phyloP scores from a whole-genome alignment of 2,113 vertebrate species.

The Sebastes fasciatus region DNA sequence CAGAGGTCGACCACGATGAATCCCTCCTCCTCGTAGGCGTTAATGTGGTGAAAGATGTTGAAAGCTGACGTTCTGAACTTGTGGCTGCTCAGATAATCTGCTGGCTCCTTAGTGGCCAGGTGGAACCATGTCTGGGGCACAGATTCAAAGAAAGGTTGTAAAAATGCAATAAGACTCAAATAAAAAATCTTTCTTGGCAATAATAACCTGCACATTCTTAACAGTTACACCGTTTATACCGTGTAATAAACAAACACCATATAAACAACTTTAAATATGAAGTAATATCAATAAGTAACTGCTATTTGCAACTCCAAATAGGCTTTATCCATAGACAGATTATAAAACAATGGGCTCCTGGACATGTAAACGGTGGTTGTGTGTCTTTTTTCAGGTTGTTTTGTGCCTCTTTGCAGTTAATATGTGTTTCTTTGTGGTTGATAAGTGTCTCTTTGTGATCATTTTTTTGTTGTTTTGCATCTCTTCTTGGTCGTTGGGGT shows the following conservation, averaged over 20 bases:
- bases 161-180: background rate
- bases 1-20: constrained; percentile 95
- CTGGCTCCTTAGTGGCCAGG: constrained; percentile 90
- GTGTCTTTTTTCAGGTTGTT: background rate
- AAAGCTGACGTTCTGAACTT: constrained; percentile 94
- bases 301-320: background rate
- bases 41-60: constrained; percentile 98
- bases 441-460: background rate
- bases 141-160: background rate
- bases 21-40: constrained; percentile 92
- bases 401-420: background rate
- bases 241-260: background rate
- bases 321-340: background rate
- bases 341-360: background rate
- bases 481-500: background rate
- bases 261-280: background rate
- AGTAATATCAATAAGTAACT: background rate
- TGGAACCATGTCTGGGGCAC: constrained; percentile 93
- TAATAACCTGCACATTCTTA: background rate
- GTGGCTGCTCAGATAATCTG: constrained; percentile 87
- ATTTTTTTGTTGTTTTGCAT: background rate
- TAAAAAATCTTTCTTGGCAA: background rate
- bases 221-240: background rate
- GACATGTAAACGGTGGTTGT: background rate
- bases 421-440: background rate